Conservation (phyloP, 2,888 invertebrate species). For the Furcula furcula region DNA sequence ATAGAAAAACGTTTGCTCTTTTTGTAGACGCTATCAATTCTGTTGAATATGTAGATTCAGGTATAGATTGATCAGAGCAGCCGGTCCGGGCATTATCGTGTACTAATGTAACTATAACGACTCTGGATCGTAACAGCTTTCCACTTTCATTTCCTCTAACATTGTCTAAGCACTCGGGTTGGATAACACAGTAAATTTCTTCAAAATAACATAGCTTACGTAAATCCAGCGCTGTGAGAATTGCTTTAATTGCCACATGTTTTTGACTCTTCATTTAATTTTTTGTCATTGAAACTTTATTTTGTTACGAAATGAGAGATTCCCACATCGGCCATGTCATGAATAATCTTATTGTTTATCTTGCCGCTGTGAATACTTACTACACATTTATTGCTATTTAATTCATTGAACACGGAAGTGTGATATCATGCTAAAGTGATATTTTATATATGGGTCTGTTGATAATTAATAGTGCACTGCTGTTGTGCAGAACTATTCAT, state of each 20-base stretch:
- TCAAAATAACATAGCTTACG: constrained; percentile 63
- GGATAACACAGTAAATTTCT: constrained; percentile 74
- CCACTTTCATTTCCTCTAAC: constrained; percentile 76
- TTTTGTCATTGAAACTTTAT: constrained; percentile 60
- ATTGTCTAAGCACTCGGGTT: constrained; percentile 71
- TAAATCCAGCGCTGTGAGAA: constrained; percentile 69
- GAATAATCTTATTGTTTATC: constrained; percentile 32
- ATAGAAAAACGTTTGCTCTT: constrained; percentile 11
- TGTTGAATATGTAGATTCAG: constrained; percentile 19
- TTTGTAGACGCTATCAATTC: constrained; percentile 10
- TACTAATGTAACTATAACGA: constrained; percentile 43
- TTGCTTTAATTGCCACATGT: constrained; percentile 64
- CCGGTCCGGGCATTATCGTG: constrained; percentile 16
- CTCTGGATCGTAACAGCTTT: constrained; percentile 64
- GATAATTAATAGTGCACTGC: constrained; percentile 54
- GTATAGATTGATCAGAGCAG: constrained; percentile 14
- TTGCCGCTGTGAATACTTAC: constrained; percentile 29
- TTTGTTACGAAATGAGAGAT: constrained; percentile 60
- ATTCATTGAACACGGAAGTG: constrained; percentile 45
- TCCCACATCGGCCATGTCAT: constrained; percentile 39
- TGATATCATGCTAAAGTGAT: constrained; percentile 35
- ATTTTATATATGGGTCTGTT: constrained; percentile 46
- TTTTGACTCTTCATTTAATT: constrained; percentile 52
- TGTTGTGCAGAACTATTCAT: constrained; percentile 56
- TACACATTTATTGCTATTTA: constrained; percentile 24